phyloP scores from a whole-genome alignment of 2,888 invertebrate genomes.

The Craniophora ligustri region DNA sequence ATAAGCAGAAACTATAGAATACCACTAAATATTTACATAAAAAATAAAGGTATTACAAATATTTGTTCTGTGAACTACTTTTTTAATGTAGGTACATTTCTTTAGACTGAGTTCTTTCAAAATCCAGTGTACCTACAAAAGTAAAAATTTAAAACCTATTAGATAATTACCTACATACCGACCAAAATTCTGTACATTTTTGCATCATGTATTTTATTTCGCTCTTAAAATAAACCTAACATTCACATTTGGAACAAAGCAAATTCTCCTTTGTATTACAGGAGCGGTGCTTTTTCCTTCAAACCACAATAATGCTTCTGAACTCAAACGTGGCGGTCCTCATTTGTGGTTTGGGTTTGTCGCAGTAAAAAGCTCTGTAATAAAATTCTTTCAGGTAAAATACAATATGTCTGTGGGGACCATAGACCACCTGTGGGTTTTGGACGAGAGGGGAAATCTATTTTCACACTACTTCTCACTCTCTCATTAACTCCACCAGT shows the following conservation, averaged over 20 bases:
- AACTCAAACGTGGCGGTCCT: constrained; percentile 60
- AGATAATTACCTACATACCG: background rate
- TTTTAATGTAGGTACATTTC: too few species aligned
- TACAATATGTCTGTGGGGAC: constrained; percentile 41
- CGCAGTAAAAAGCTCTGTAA: constrained; percentile 58
- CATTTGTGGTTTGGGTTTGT: constrained; percentile 65
- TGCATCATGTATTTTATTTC: constrained; percentile 25
- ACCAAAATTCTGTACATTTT: constrained; percentile 9
- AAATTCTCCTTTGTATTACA: constrained; percentile 49
- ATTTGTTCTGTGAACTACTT: too few species aligned
- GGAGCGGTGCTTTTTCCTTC: constrained; percentile 55
- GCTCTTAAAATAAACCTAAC: constrained; percentile 24
- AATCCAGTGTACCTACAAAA: too few species aligned
- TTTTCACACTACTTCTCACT: too few species aligned
- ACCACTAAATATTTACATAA: too few species aligned
- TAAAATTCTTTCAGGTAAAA: constrained; percentile 59
- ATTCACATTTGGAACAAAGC: constrained; percentile 49
- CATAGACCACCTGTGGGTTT: constrained; percentile 4
- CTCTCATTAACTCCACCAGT: too few species aligned
- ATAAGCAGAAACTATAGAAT: too few species aligned
- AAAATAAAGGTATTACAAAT: too few species aligned
- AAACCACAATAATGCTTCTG: constrained; percentile 68
- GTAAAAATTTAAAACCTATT: too few species aligned
- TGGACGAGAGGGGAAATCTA: constrained; percentile 3
- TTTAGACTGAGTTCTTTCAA: too few species aligned